phyloP scores from a whole-genome alignment of 2,113 vertebrate genomes.

The Pelusios castaneus region DNA sequence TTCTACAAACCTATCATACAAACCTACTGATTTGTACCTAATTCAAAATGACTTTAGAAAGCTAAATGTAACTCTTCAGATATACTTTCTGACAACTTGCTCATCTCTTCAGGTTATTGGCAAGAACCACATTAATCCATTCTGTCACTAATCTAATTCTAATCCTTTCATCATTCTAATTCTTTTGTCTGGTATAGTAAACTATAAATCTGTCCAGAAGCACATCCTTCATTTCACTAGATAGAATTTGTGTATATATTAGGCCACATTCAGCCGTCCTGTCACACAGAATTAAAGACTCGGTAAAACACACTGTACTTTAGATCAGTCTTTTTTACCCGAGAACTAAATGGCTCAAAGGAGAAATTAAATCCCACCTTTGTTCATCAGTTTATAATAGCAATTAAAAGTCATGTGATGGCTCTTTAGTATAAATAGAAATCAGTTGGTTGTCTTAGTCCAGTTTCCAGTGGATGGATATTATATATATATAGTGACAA shows the following conservation, averaged over 20 bases:
- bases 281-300: not conserved
- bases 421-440: not conserved
- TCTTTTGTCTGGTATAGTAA: conserved; percentile 28
- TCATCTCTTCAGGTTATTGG: conserved; percentile 49
- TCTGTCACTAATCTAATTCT: conserved; percentile 35
- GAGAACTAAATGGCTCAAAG: not conserved
- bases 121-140: conserved; percentile 34
- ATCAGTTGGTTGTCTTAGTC: not conserved
- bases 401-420: not conserved
- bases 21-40: not conserved
- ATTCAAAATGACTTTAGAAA: conserved; percentile 41
- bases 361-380: not conserved
- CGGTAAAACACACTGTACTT: not conserved
- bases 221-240: not conserved
- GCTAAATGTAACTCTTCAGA: not conserved
- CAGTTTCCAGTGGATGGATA: accelerated
- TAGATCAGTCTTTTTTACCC: not conserved
- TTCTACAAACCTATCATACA: not conserved
- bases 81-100: conserved; percentile 60
- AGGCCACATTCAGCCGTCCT: not conserved
- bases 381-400: not conserved
- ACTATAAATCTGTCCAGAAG: conserved; percentile 24
- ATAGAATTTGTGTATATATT: not conserved
- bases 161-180: conserved; percentile 11
- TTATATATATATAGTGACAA: too few species aligned